A percentile compares a stretch with the other conserved stretches of the same genome.
phyloP scores from a whole-genome alignment of 2,113 vertebrate genomes.

The Strigops habroptila region DNA sequence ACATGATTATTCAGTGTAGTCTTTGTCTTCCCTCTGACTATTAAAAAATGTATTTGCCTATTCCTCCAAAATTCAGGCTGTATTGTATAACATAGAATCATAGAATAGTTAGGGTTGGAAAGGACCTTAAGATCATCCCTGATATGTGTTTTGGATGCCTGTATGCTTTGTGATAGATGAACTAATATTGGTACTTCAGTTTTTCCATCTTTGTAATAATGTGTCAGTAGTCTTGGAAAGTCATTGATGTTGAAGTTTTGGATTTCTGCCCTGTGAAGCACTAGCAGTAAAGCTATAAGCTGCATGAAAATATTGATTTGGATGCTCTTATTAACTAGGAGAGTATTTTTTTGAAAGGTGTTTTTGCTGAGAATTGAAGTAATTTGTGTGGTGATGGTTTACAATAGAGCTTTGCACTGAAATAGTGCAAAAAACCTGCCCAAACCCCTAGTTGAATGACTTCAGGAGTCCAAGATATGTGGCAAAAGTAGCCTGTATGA shows the following conservation, averaged over 20 bases:
- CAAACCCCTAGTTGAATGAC: not conserved
- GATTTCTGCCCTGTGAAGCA: not conserved
- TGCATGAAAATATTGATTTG: not conserved
- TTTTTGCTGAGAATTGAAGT: not conserved
- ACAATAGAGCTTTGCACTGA: not conserved
- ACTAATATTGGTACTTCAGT: not conserved
- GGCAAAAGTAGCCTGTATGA: not conserved
- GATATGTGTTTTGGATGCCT: not conserved
- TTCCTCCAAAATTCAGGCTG: not conserved
- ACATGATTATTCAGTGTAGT: not conserved
- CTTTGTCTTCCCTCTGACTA: not conserved
- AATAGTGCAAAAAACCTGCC: not conserved
- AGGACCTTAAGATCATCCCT: not conserved
- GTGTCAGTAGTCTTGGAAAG: not conserved
- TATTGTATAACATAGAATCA: not conserved
- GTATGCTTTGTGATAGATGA: not conserved
- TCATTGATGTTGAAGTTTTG: not conserved
- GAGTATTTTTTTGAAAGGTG: not conserved
- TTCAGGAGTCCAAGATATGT: not conserved
- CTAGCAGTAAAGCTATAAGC: not conserved
- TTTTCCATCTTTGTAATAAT: not conserved
- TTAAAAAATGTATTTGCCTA: not conserved
- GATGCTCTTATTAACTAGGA: not conserved
- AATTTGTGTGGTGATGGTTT: not conserved
- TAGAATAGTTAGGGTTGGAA: not conserved